Base-by-base conservation (phyloP, 2,888 invertebrate genomes). In the Agonopterix alstromeriana region DNA sequence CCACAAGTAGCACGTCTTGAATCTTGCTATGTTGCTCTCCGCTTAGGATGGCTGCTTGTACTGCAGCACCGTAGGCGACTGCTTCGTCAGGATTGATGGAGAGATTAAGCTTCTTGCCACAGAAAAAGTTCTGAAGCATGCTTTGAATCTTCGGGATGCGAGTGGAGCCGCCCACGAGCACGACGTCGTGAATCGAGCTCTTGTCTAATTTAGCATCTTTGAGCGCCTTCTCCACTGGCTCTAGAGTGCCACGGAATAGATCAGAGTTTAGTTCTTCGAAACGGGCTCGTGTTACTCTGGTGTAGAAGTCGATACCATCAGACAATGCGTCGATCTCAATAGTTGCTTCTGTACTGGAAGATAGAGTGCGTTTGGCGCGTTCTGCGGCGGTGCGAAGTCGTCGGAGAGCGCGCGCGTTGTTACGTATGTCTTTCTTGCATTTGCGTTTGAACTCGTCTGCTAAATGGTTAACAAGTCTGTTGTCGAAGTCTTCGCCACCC, bases 61-160 rank as follows among this genome's bases (percentile, higher is more conserved):
- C 91, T 1, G 94, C 94, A 0, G 94, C 94, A 10, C 94, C 94
- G 63, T 94, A 94, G 0, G 95, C 95, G 0, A 95, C 94, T 0
- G 94, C 95, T 71, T 95, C 94, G 62, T 95, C 94, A 0, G 95
- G 94, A 69, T 95, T 94, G 62, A 95, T 94, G 3, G 93, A 93
- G 35, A 93, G 80, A 67, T 94, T 94, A 5, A 95, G 78, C 41
- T 90, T 83, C 73, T 94, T 94, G 35, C 93, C 93, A 58, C 91
- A 91, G 90, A 95, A 95, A 86, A 92, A 94, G 75, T 93, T 93
- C 75, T 94, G 92, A 35, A 95, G 79, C 71, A 95, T 88, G 56
- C 82, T 92, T 71, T 95, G 95, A 45, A 95, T 92, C 72, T 95
- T 95, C 0, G 95, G 95, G 46, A 95, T 95, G 46, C 94, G 91